Conservation (phyloP, 2,113 vertebrate genomes). For the Bubo scandiacus region DNA sequence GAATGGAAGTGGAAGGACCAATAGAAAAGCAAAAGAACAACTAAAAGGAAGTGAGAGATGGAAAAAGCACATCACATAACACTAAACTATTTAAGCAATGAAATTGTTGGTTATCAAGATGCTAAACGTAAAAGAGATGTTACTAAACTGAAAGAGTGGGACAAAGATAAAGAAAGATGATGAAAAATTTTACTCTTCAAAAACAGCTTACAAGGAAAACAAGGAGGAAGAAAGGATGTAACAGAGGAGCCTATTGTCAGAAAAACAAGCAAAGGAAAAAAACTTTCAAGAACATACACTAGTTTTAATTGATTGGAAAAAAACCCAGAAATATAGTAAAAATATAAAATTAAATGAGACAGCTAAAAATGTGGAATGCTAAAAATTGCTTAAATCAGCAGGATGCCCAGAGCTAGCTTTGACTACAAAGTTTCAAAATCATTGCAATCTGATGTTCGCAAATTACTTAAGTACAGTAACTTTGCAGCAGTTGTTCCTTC, state of each 20-base stretch:
- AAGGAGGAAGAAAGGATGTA: not conserved
- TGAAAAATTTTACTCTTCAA: not conserved
- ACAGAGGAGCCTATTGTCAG: not conserved
- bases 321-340: not conserved
- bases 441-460: not conserved
- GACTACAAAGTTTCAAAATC: not conserved
- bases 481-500: not conserved
- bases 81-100: not conserved
- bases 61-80: not conserved
- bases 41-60: not conserved
- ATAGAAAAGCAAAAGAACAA: not conserved
- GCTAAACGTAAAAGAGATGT: not conserved
- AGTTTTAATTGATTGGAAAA: not conserved
- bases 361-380: not conserved
- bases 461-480: not conserved
- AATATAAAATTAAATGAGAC: not conserved
- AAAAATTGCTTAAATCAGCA: not conserved
- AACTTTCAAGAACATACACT: not conserved
- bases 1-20: not conserved
- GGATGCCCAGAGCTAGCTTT: not conserved
- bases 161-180: not conserved
- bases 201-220: not conserved
- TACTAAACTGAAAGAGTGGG: not conserved
- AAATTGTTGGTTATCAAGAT: not conserved
- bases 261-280: not conserved